A percentile compares a stretch with the other conserved stretches of the same genome.
Conservation (phyloP, 2,113 vertebrate genomes). For the Bagarius yarrelli region DNA sequence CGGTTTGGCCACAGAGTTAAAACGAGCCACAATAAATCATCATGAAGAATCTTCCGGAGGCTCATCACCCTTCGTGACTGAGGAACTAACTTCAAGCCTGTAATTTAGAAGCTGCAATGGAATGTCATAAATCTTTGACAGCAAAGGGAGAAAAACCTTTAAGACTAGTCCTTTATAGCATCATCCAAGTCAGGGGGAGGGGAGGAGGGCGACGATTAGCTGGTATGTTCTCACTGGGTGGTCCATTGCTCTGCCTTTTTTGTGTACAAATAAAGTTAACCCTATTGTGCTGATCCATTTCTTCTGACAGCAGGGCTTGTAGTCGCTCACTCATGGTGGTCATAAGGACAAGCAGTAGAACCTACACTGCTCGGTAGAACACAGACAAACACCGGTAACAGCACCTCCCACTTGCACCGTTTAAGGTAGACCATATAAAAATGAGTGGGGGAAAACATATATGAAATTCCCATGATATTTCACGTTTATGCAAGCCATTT, state of each 20-base stretch:
- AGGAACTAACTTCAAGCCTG: conserved; percentile 72
- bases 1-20: conserved; percentile 42
- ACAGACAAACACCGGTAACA: not conserved
- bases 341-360: conserved; percentile 26
- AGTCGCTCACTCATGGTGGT: conserved; percentile 47
- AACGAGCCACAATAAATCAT: conserved; percentile 51
- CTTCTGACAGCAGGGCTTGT: conserved; percentile 51
- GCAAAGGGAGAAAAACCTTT: conserved; percentile 52
- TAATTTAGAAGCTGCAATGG: conserved; percentile 74
- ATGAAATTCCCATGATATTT: no score
- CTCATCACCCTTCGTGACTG: conserved; percentile 64
- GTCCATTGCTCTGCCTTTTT: conserved; percentile 64
- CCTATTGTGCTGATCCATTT: conserved; percentile 70
- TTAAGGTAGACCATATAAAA: not conserved
- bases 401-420: conserved; percentile 3
- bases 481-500: not conserved
- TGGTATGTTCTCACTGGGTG: conserved; percentile 75
- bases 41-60: conserved; percentile 61
- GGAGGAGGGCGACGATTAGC: conserved; percentile 56
- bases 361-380: not conserved
- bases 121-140: conserved; percentile 75
- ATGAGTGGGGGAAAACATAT: not conserved
- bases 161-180: conserved; percentile 36
- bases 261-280: conserved; percentile 81
- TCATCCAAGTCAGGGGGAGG: conserved; percentile 20